Base-by-base conservation (phyloP, 2,113 vertebrate species). In the Myiozetetes cayanensis region DNA sequence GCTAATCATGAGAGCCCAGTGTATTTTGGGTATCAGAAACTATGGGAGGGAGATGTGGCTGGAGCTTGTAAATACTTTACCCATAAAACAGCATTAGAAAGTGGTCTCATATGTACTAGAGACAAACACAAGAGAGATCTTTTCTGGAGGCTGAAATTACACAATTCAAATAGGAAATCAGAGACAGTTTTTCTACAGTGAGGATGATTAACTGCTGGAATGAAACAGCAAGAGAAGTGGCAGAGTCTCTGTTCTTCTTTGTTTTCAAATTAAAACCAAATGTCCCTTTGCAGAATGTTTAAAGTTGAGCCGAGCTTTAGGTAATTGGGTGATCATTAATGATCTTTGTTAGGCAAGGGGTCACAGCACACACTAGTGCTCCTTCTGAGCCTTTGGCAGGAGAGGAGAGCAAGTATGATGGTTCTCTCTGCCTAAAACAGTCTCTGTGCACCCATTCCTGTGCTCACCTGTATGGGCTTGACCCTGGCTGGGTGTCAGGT, bases 181-280 rank as follows among this genome's bases (percentile, higher is more conserved):
- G 55, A 55, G 61, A 47, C 50, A 55, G 14, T 81, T 93, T 90
- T 93, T 81, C 10, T 85, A 19, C 35, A 61, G 24, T 39, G 46
- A 81, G 35, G 39, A 28, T 56, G 24, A 82, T 89, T 93, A 94
- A 73, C 44, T 78, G n/a, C 49, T 94, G 49, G 44, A 91, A 87
- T 1, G 4, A 50, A 94, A 59, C 22, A 89, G 18, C 39, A 66
- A 63, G 43, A 70, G 13, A 87, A 94, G 86, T 56, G 56, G 47
- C 41, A 47, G 31, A 87, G 90, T 78, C 30, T 78, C 59, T 39
- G 0, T 73, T 72, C n/a, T 72, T 87, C 23, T 16, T 87, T 73
- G 35, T 68, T 85, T 85, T 56, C 49, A 91, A 76, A 87, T 89
- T 76, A 90, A 62, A 76, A 90, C 65, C 61, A 89, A 86, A 84